Percentiles rank a stretch among this genome's conserved stretches.
Evolutionary conservation across 2,888 invertebrate species (phyloP).

Genomic region (Neelides folsomi): DNA sequence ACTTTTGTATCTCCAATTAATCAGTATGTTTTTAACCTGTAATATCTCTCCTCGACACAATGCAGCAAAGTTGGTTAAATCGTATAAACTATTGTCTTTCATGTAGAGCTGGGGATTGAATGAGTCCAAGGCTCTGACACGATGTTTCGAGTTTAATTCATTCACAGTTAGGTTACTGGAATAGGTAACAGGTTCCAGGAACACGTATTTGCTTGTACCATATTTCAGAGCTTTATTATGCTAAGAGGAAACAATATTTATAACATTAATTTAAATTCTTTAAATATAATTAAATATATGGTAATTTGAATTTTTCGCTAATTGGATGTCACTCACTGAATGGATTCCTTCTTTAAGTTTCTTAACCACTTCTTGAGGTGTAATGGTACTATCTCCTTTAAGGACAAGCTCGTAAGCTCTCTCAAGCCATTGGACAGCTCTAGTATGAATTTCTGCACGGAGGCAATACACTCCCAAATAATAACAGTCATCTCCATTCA

Average conservation of each 20-base stretch:
- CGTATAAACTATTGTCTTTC: constrained; percentile 30
- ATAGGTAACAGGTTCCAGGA: constrained; percentile 2
- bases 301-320: neutral
- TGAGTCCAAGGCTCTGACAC: constrained; percentile 9
- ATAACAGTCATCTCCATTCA: constrained; percentile 37
- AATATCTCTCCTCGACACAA: constrained; percentile 36
- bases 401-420: constrained; percentile 34
- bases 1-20: neutral
- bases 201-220: constrained; percentile 5
- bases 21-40: constrained; percentile 5
- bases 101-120: constrained; percentile 11
- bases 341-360: constrained; percentile 20
- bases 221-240: constrained; percentile 24
- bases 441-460: constrained; percentile 35
- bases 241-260: constrained; percentile 10
- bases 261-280: neutral
- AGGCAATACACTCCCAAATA: constrained; percentile 37
- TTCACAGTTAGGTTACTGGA: constrained; percentile 4
- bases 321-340: constrained; percentile 9
- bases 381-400: constrained; percentile 34
- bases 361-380: constrained; percentile 10
- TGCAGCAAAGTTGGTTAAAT: constrained; percentile 35
- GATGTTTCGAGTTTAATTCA: constrained; percentile 7
- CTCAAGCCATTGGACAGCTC: constrained; percentile 38
- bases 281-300: neutral